These are phyloP conservation scores for Chrysolina haemoptera DNA, from an alignment of 2,888 invertebrate species.

Conservation along the genomic window DNA sequence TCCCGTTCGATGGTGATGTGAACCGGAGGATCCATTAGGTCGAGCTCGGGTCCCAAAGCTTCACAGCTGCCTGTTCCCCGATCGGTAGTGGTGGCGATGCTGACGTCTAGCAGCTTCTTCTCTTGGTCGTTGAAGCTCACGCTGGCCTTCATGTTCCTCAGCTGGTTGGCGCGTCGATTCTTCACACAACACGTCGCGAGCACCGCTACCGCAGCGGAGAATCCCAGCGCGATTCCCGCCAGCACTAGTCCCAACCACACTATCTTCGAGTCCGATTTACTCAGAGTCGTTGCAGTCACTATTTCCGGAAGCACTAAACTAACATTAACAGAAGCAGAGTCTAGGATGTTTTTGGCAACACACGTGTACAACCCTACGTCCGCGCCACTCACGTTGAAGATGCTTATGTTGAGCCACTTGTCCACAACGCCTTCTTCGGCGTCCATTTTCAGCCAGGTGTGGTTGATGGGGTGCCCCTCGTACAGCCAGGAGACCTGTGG, in stretches of 20 bases:
- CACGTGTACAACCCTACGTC: constrained; percentile 91
- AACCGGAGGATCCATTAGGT: constrained; percentile 69
- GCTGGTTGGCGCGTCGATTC: constrained; percentile 72
- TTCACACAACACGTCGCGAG: constrained; percentile 74
- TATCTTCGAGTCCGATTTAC: constrained; percentile 81
- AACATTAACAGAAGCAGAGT: constrained; percentile 75
- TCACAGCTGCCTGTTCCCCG: constrained; percentile 73
- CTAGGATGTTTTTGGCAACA: constrained; percentile 79
- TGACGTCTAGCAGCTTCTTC: constrained; percentile 87
- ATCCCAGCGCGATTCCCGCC: constrained; percentile 79
- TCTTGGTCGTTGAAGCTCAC: constrained; percentile 91
- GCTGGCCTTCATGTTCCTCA: constrained; percentile 83
- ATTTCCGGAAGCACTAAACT: constrained; percentile 79
- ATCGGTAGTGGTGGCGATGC: constrained; percentile 80
- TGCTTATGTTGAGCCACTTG: constrained; percentile 86
- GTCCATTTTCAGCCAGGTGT: constrained; percentile 70
- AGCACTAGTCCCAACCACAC: constrained; percentile 81
- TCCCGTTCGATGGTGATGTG: constrained; percentile 73
- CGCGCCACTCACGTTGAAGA: constrained; percentile 85
- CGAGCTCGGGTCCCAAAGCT: constrained; percentile 73
- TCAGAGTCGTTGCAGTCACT: constrained; percentile 84
- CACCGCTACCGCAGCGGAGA: constrained; percentile 75
- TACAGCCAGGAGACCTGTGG: constrained; percentile 88
- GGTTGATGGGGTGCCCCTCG: constrained; percentile 79
- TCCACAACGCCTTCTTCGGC: constrained; percentile 69